Evolutionary conservation across 2,113 vertebrate genomes (phyloP).

Genomic region (Psittacus erithacus): DNA sequence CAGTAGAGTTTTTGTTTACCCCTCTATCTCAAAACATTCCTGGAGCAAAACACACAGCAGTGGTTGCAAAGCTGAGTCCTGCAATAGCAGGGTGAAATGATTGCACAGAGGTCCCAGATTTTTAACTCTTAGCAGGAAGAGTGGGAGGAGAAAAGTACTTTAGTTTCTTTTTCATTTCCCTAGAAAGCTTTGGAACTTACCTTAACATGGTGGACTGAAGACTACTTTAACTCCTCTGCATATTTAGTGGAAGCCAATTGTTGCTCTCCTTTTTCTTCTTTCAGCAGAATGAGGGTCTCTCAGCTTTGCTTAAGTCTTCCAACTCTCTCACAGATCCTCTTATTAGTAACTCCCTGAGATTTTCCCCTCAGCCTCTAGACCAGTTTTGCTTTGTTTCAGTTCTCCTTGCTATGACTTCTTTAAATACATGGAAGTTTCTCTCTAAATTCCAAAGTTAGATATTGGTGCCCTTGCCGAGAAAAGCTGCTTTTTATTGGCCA

Average conservation of each 20-base stretch:
- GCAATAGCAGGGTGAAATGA: neutral
- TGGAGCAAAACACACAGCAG: neutral
- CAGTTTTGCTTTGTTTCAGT: neutral
- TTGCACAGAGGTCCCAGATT: neutral
- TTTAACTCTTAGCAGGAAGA: neutral
- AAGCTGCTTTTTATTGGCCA: constrained; percentile 13
- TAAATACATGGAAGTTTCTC: neutral
- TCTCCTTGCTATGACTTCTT: neutral
- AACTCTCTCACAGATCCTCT: neutral
- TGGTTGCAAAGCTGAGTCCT: neutral
- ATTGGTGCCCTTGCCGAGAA: neutral
- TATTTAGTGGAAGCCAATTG: neutral
- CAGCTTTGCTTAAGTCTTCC: neutral
- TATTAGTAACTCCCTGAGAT: neutral
- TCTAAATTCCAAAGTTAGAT: neutral
- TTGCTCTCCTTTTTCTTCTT: neutral
- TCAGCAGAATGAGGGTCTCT: neutral
- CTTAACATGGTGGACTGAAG: neutral
- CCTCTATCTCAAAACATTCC: neutral
- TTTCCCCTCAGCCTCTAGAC: neutral
- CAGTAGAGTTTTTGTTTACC: neutral
- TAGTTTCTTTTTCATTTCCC: neutral
- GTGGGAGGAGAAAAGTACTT: neutral
- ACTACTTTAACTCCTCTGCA: neutral
- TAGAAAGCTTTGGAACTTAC: neutral